A percentile compares a stretch with the other conserved stretches of the same genome.
These are phyloP conservation scores for Lepilemur ruficaudatus DNA, from an alignment of 2,797 vertebrate species.

Conservation along the genomic window DNA sequence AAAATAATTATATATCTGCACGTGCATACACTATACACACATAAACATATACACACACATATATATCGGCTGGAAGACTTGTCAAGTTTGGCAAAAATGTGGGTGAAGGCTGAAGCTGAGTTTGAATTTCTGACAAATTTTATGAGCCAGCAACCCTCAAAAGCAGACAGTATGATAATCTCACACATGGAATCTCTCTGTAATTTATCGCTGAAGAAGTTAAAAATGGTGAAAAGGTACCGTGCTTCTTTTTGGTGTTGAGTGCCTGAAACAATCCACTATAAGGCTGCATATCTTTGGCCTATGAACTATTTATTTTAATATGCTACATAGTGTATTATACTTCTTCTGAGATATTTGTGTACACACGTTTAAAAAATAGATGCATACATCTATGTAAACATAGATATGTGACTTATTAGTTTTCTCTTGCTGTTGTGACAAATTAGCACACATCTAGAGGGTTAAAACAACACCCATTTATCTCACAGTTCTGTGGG, in stretches of 20 bases:
- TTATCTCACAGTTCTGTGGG: background rate
- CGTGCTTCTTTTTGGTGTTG: fast-evolving
- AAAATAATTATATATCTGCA: background rate
- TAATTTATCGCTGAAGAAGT: background rate
- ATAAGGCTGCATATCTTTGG: background rate
- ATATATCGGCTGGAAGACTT: background rate
- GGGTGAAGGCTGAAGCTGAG: background rate
- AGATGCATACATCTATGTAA: background rate
- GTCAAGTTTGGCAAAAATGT: background rate
- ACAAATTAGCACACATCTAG: background rate
- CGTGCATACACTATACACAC: background rate
- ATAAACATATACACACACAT: background rate
- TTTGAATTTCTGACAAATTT: constrained; percentile 4
- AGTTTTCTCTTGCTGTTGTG: background rate
- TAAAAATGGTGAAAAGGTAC: background rate
- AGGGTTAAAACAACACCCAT: background rate
- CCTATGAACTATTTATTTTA: background rate
- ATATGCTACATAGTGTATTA: background rate
- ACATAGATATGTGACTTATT: background rate
- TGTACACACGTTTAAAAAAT: background rate
- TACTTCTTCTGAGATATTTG: background rate
- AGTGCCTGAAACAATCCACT: background rate
- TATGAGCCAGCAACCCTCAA: background rate
- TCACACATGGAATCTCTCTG: background rate
- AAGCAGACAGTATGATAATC: background rate